These are phyloP conservation scores for Athalia circularis DNA, from an alignment of 2,888 invertebrate genomes.

Conservation along the genomic window DNA sequence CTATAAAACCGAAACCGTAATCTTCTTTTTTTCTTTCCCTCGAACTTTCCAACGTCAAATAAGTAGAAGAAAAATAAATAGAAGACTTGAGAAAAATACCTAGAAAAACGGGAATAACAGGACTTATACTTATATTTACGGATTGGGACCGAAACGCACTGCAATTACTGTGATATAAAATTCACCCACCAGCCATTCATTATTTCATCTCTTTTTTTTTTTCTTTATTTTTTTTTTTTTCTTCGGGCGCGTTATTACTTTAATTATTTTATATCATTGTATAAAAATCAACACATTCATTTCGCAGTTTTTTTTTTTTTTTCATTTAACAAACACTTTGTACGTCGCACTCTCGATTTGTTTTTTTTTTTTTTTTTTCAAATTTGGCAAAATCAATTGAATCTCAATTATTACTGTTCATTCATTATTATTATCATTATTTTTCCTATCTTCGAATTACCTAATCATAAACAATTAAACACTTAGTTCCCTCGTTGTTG, in stretches of 20 bases:
- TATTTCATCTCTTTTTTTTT: not conserved
- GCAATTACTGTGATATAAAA: constrained; percentile 41
- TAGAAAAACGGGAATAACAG: not conserved
- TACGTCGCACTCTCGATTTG: not conserved
- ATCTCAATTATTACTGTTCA: too few species aligned
- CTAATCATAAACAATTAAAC: too few species aligned
- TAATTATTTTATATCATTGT: too few species aligned
- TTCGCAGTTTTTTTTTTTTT: too few species aligned
- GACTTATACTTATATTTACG: not conserved
- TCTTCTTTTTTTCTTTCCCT: constrained; percentile 40
- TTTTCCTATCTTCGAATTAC: too few species aligned
- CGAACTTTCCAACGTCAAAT: constrained; percentile 9
- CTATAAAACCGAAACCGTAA: constrained; percentile 52
- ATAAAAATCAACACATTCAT: too few species aligned
- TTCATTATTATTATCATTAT: too few species aligned
- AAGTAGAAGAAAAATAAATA: constrained; percentile 40
- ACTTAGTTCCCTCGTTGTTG: too few species aligned
- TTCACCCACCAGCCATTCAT: constrained; percentile 33
- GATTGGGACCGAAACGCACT: constrained; percentile 25
- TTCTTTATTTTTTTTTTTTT: not conserved
- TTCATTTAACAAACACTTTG: too few species aligned
- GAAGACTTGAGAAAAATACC: not conserved
- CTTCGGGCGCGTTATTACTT: not conserved
- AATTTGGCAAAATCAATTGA: too few species aligned
- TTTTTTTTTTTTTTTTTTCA: too few species aligned